Conservation (phyloP, 2,888 invertebrate species). For the Stenolophus ochropezus region DNA sequence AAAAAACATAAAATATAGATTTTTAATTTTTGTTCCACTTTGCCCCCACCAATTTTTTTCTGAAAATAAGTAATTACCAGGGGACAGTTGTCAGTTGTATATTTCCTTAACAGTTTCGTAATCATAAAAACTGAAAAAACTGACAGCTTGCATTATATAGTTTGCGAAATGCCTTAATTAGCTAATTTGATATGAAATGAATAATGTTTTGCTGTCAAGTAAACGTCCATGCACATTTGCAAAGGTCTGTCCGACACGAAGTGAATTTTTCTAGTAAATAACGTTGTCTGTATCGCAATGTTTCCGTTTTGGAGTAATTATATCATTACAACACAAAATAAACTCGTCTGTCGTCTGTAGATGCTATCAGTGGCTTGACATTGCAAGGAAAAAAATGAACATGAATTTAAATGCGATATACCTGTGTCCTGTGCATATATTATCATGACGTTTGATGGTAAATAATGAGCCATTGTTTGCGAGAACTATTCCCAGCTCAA, state of each 20-base stretch:
- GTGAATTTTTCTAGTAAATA: constrained; percentile 11
- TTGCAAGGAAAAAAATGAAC: constrained; percentile 43
- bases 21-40: too few species aligned
- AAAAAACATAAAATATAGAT: too few species aligned
- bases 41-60: too few species aligned
- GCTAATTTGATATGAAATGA: background rate
- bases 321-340: constrained; percentile 49
- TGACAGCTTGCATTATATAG: too few species aligned
- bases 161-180: background rate
- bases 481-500: background rate
- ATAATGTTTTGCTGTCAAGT: background rate
- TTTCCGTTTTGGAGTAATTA: constrained; percentile 46
- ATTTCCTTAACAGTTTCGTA: too few species aligned
- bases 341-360: constrained; percentile 45
- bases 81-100: too few species aligned
- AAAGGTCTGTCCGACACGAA: background rate
- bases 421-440: constrained; percentile 22
- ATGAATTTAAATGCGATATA: constrained; percentile 47
- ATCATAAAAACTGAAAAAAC: too few species aligned
- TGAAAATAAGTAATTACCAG: too few species aligned
- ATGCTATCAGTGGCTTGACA: constrained; percentile 40
- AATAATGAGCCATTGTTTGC: constrained; percentile 46
- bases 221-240: background rate
- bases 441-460: constrained; percentile 25
- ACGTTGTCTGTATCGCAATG: constrained; percentile 19